phyloP scores from a whole-genome alignment of 2,888 invertebrate genomes.

The Epinotia ramella region DNA sequence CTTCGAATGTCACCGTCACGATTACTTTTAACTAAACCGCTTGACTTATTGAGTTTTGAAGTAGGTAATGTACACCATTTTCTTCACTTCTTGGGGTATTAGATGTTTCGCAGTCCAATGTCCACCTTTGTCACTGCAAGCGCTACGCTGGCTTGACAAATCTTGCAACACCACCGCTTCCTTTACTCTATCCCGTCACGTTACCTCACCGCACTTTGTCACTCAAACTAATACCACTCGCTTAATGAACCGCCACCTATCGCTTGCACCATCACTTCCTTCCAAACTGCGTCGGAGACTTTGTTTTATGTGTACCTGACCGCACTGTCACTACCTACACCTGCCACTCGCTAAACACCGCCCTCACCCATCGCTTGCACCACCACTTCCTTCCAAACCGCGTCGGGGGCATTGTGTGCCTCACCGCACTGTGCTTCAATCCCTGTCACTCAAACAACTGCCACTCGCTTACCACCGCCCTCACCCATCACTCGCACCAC shows the following conservation, averaged over 20 bases:
- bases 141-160: too few relatives aligned
- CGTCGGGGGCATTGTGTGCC: background rate
- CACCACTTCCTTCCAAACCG: conserved; percentile 17
- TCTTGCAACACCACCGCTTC: too few relatives aligned
- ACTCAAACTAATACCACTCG: too few relatives aligned
- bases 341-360: background rate
- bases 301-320: background rate
- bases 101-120: too few relatives aligned
- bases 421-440: conserved; percentile 4
- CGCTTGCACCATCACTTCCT: background rate
- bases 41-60: too few relatives aligned
- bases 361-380: conserved; percentile 25
- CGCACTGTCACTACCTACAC: background rate
- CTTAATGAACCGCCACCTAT: background rate
- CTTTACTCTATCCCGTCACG: too few relatives aligned
- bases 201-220: background rate
- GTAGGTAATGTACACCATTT: too few relatives aligned
- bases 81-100: too few relatives aligned
- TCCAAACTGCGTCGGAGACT: background rate
- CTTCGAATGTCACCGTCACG: too few relatives aligned
- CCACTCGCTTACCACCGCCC: conserved; percentile 60
- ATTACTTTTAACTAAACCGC: too few relatives aligned
- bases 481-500: conserved; percentile 12
- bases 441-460: background rate
- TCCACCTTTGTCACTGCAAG: too few relatives aligned